A percentile compares a stretch with the other conserved stretches of the same genome.
Conservation (phyloP, 2,797 vertebrate genomes). For the Pempheris klunzingeri region DNA sequence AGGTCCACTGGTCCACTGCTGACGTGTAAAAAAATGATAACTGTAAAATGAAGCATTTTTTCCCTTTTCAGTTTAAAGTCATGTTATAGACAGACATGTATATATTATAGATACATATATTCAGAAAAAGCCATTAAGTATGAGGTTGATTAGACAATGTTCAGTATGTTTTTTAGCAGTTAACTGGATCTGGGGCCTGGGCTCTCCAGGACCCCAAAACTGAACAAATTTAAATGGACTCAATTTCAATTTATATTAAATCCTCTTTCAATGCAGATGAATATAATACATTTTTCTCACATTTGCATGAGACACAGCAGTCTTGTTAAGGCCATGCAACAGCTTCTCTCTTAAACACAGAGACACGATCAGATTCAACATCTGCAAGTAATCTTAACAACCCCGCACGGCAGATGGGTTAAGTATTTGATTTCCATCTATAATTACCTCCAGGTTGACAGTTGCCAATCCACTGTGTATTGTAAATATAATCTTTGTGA, state of each 20-base stretch:
- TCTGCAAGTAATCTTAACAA: slow-evolving; percentile 58
- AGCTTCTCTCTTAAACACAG: slow-evolving; percentile 36
- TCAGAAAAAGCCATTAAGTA: neutral
- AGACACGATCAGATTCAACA: slow-evolving; percentile 48
- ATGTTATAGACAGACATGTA: no score
- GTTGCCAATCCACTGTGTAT: slow-evolving; percentile 69
- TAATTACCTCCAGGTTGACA: slow-evolving; percentile 73
- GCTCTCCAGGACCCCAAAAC: neutral
- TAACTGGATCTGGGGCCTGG: neutral
- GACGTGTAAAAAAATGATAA: neutral
- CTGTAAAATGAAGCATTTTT: neutral
- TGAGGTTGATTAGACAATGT: neutral
- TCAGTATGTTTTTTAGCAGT: neutral
- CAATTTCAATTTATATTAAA: slow-evolving; percentile 7
- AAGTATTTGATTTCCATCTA: slow-evolving; percentile 69
- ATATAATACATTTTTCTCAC: slow-evolving; percentile 13
- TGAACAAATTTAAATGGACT: neutral
- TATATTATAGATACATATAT: neutral
- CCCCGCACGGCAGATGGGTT: slow-evolving; percentile 62
- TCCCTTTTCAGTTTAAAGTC: neutral
- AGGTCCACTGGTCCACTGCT: neutral
- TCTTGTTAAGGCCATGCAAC: slow-evolving; percentile 28
- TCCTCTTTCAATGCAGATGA: slow-evolving; percentile 31
- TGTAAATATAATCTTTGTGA: slow-evolving; percentile 68
- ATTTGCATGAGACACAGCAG: slow-evolving; percentile 22